Base-by-base conservation (phyloP, 1,140 invertebrate genomes). In the Cyclargus thomasi region DNA sequence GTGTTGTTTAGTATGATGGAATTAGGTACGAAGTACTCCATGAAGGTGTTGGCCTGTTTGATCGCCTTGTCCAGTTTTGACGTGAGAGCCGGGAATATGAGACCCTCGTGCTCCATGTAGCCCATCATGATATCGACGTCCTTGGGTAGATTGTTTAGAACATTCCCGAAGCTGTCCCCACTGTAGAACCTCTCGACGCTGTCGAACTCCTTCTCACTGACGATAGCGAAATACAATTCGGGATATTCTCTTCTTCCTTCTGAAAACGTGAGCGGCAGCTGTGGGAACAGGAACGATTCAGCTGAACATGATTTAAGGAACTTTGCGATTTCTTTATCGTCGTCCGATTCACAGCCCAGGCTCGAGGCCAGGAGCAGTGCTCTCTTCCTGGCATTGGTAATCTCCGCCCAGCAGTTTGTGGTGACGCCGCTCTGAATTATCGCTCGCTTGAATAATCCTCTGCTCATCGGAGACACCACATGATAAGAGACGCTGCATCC, bases 381-480 rank as follows among this genome's bases (percentile, higher is more conserved):
- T 20, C 55, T 18, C 21, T 59, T 21, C 2, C 55, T 18, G 10
- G 55, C 17, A 59, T 59, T 21, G 6, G 10, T 18, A 10, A 59
- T 8, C 20, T 59, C 18, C 10, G 17, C 4, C 55, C 55, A 59
- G 11, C 55, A 59, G 20, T 59, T 59, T 21, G 55, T 59, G 55
- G 55, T 20, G 4, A 59, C 55, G 11, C 55, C 55, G 11, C 55
- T 59, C 21, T 75, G n/a, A 1, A 21, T 67, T 29, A 73, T 73
- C 35, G 71, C 70, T 68, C 67, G 71, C 18, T 80, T 73, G 22
- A 83, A 81, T 8, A 83, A 22, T 14, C 78, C 81, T 62, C 77
- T 80, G 7, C 73, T 85, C 79, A 91, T 86, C 1, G 90, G 90
- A n/a, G 90, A 90, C 1, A 91, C 70, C 0, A 89, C 80, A 20